These are phyloP conservation scores for Beroe ovata DNA, from an alignment of 37 sponge, comb jelly and placozoan genomes.

Conservation along the genomic window DNA sequence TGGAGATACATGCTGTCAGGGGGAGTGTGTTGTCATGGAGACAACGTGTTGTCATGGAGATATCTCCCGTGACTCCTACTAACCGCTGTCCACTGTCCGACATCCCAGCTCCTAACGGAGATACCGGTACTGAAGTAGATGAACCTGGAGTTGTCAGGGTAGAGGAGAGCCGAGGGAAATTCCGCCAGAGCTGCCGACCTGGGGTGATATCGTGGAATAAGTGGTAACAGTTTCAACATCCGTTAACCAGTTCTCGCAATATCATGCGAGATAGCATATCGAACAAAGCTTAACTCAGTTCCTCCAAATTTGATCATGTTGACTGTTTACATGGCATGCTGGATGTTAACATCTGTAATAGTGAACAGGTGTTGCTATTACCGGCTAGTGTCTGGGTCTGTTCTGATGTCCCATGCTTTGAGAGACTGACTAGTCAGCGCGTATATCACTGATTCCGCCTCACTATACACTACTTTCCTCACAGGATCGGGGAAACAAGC, in stretches of 20 bases:
- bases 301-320: no score
- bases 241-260: no score
- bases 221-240: no score
- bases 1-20: not conserved
- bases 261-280: no score
- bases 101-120: constrained; percentile 37
- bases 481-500: constrained; percentile 33
- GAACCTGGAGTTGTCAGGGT: constrained; percentile 31
- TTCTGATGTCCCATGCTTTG: constrained; percentile 64
- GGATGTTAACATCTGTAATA: no score
- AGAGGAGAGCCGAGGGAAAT: constrained; percentile 60
- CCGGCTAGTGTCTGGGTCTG: constrained; percentile 33
- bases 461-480: constrained; percentile 39
- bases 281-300: no score
- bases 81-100: constrained; percentile 27
- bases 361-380: no score
- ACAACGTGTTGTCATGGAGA: no score
- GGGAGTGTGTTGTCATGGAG: not conserved
- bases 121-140: constrained; percentile 66
- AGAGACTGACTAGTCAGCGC: constrained; percentile 39
- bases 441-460: constrained; percentile 7
- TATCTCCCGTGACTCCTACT: no score
- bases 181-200: constrained; percentile 42
- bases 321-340: no score
- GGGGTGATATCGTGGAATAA: no score